A percentile compares a stretch with the other conserved stretches of the same genome.
phyloP scores from a whole-genome alignment of 2,113 vertebrate species.

The Melanocharis versteri region DNA sequence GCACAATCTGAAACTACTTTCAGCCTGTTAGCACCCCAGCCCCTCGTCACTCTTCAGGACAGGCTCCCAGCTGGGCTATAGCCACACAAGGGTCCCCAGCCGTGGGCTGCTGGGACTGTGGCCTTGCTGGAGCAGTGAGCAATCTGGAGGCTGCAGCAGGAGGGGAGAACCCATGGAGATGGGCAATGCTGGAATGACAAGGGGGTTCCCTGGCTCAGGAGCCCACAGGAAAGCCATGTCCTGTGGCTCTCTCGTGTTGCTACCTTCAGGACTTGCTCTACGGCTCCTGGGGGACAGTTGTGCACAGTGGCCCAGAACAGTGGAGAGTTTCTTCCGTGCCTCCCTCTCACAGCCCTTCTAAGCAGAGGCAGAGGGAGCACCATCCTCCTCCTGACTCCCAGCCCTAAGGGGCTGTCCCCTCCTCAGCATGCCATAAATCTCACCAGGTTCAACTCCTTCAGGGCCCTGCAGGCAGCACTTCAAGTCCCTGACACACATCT shows the following conservation, averaged over 20 bases:
- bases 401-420: background rate
- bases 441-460: background rate
- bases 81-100: rapidly evolving
- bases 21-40: background rate
- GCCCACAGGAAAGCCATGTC: background rate
- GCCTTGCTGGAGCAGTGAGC: background rate
- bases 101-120: background rate
- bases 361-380: background rate
- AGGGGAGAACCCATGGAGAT: background rate
- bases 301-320: background rate
- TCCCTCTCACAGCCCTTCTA: background rate
- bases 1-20: background rate
- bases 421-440: background rate
- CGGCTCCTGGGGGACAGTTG: background rate
- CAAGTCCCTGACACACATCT: background rate
- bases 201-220: background rate
- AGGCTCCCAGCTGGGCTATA: background rate
- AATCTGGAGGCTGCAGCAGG: background rate
- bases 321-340: background rate
- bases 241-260: background rate
- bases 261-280: background rate
- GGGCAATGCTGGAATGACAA: background rate
- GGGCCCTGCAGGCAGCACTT: background rate
- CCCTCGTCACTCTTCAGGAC: background rate
- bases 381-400: background rate